Conservation (phyloP, 2,888 invertebrate species). For the Mythimna vitellina region DNA sequence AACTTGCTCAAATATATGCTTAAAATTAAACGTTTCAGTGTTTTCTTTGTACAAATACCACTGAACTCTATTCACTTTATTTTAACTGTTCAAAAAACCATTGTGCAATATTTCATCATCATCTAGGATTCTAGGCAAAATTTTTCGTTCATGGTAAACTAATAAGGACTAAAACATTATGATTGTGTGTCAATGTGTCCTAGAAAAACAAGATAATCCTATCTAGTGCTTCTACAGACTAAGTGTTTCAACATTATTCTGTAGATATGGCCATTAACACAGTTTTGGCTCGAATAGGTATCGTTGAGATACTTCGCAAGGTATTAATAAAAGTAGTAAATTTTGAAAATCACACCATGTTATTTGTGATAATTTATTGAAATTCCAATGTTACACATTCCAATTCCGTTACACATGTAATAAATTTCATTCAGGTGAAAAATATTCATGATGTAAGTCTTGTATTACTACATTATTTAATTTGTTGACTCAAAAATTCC, state of each 20-base stretch:
- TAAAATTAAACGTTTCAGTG: slow-evolving; percentile 32
- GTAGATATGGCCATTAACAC: slow-evolving; percentile 47
- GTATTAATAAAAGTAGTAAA: slow-evolving; percentile 3
- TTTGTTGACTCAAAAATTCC: slow-evolving; percentile 4
- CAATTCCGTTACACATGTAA: slow-evolving; percentile 42
- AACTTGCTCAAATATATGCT: slow-evolving; percentile 37
- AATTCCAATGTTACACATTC: no score
- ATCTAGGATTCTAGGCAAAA: background rate
- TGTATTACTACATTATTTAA: slow-evolving; percentile 1
- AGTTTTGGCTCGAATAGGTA: slow-evolving; percentile 30
- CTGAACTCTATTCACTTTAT: slow-evolving; percentile 29
- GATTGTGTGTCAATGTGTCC: slow-evolving; percentile 9
- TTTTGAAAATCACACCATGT: slow-evolving; percentile 6
- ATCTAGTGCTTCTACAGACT: slow-evolving; percentile 26
- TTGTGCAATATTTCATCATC: slow-evolving; percentile 13
- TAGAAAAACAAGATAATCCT: slow-evolving; percentile 25
- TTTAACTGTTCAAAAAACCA: slow-evolving; percentile 42
- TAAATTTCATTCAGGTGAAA: slow-evolving; percentile 36
- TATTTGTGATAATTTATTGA: background rate
- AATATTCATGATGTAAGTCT: slow-evolving; percentile 30
- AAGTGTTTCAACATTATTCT: slow-evolving; percentile 30
- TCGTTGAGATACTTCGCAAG: slow-evolving; percentile 9
- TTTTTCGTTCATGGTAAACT: slow-evolving; percentile 5
- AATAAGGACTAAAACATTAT: slow-evolving; percentile 5
- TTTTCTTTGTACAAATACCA: slow-evolving; percentile 40